phyloP scores from a whole-genome alignment of 2,113 vertebrate genomes.

The Catharus bicknelli region DNA sequence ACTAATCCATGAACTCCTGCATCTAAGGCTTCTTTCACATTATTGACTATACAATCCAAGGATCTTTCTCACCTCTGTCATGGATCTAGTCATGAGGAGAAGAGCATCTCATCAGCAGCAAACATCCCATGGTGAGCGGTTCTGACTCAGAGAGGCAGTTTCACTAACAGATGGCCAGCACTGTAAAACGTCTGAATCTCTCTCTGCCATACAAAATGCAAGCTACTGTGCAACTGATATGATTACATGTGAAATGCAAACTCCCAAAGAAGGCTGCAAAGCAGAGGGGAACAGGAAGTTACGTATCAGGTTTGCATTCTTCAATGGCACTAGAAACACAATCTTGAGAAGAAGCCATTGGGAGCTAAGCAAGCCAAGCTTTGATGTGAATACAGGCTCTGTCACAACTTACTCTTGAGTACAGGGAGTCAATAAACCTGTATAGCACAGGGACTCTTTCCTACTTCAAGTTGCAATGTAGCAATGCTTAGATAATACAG shows the following conservation, averaged over 20 bases:
- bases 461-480: not conserved
- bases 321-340: conserved; percentile 1
- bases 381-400: not conserved
- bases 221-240: not conserved
- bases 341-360: not conserved
- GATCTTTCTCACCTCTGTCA: not conserved
- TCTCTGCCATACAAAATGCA: not conserved
- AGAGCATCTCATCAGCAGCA: not conserved
- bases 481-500: not conserved
- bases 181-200: not conserved
- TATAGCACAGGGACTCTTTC: not conserved
- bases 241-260: not conserved
- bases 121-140: not conserved
- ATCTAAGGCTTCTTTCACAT: not conserved
- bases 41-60: not conserved
- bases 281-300: not conserved
- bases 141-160: not conserved
- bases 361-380: not conserved
- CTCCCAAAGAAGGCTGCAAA: conserved; percentile 5
- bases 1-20: not conserved
- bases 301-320: conserved; percentile 17
- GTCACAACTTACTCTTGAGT: not conserved
- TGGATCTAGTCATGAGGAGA: not conserved
- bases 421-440: not conserved
- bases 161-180: not conserved